Conservation (phyloP, 1,140 invertebrate genomes). For the Oryctes rhinoceros region DNA sequence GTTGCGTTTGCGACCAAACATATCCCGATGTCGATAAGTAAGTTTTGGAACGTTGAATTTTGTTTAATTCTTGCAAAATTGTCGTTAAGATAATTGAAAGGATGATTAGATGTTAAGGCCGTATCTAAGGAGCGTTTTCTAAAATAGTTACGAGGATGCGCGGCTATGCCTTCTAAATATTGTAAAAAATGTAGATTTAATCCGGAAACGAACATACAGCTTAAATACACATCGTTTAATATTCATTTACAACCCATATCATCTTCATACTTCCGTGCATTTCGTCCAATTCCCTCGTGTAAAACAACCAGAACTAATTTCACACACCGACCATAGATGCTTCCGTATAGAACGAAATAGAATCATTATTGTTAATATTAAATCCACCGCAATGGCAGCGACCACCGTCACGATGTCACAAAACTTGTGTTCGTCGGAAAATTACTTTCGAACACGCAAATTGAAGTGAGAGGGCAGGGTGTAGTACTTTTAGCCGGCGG, state of each 20-base stretch:
- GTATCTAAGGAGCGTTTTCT: too few relatives aligned
- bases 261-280: not conserved
- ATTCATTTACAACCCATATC: too few relatives aligned
- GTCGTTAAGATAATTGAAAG: too few relatives aligned
- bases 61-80: too few relatives aligned
- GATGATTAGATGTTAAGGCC: too few relatives aligned
- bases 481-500: not conserved
- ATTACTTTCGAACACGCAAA: not conserved
- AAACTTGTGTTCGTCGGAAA: not conserved
- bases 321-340: not conserved
- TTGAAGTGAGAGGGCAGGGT: not conserved
- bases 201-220: too few relatives aligned
- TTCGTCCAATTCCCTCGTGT: not conserved
- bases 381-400: not conserved
- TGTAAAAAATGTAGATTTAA: too few relatives aligned
- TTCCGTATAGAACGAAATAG: not conserved
- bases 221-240: too few relatives aligned
- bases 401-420: not conserved
- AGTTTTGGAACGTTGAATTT: conserved; percentile 60
- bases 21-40: conserved; percentile 77
- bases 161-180: too few relatives aligned
- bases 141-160: too few relatives aligned
- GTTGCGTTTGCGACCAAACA: conserved; percentile 74
- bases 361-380: conserved; percentile 16
- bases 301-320: not conserved